These are phyloP conservation scores for Diaprepes abbreviatus DNA, from an alignment of 2,888 invertebrate genomes.

Conservation along the genomic window DNA sequence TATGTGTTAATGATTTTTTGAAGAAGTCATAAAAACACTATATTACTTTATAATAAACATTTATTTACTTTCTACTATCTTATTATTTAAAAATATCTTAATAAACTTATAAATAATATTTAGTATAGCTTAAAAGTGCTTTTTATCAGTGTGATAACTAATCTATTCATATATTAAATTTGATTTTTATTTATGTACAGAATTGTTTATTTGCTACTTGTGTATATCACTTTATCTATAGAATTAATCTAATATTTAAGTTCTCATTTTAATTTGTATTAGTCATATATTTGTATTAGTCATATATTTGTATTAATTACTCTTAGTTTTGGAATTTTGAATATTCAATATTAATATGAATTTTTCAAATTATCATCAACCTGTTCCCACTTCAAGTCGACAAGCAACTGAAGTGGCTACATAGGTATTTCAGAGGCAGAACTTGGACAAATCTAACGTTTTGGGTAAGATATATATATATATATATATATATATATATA, in stretches of 20 bases:
- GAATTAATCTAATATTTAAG: neutral
- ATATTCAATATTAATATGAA: too few species aligned
- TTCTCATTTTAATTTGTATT: too few species aligned
- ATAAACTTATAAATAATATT: neutral
- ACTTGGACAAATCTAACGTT: constrained; percentile 39
- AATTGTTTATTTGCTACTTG: too few species aligned
- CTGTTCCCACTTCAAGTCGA: constrained; percentile 38
- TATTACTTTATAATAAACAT: neutral
- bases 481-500: too few species aligned
- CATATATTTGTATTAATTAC: neutral
- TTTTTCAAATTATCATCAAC: constrained; percentile 30
- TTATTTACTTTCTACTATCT: too few species aligned
- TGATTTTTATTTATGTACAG: too few species aligned
- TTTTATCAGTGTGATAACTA: too few species aligned
- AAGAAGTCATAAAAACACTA: neutral
- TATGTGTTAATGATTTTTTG: constrained; percentile 52
- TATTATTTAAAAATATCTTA: neutral
- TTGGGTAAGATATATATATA: too few species aligned
- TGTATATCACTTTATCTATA: too few species aligned
- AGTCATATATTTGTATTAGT: too few species aligned
- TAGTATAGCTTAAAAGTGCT: neutral
- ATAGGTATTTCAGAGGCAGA: constrained; percentile 43
- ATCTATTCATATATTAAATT: too few species aligned
- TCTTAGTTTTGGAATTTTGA: too few species aligned
- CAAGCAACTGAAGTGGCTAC: constrained; percentile 47